Evolutionary conservation across 2,888 invertebrate genomes (phyloP), one percentile per base, ranked within the genome.

Genomic region (Drosophila siamana): DNA sequence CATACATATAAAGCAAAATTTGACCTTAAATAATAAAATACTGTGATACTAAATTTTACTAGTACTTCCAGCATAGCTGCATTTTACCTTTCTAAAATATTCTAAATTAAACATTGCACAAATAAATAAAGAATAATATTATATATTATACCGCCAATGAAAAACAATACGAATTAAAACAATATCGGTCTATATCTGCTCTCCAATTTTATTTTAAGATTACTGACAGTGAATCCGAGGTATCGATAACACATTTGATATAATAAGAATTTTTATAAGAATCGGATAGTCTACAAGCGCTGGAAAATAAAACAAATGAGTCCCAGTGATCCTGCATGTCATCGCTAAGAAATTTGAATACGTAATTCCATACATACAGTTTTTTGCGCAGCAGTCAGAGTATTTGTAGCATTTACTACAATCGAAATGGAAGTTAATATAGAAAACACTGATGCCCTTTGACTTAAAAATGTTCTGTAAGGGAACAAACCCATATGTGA

Each of bases 51-150:
- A 92, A 91, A 91, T 91, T 92, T 92, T 91, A 92, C 92, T 92
- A 92, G 92, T 91, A 92, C 91, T 92, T 92, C 92, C 92, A 92
- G 92, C 92, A 91, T 91, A 92, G 92, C 92, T 92, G 92, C 92
- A 92, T 92, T 92, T 92, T 91, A 90, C 91, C 92, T 92, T 92
- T 92, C 92, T 92, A 90, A 90, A 91, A 91, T 92, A 92, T 92
- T 91, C 90, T 91, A 91, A 91, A 71, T 78, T 72, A 15, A 74
- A 52, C 57, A 40, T 47, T 51, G 59, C n/a, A 43, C 33, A 51
- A 15, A 36, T 6, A 16, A 30, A 19, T 65, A 52, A 52, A 57
- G 55, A 55, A 46, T 13, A 61, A 44, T 33, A 61, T 28, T 33
- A 61, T 28, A 61, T 40, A 40, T 28, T 26, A 54, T 43, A 46